Conservation (phyloP, 2,888 invertebrate species). For the Temnothorax ravouxi region DNA sequence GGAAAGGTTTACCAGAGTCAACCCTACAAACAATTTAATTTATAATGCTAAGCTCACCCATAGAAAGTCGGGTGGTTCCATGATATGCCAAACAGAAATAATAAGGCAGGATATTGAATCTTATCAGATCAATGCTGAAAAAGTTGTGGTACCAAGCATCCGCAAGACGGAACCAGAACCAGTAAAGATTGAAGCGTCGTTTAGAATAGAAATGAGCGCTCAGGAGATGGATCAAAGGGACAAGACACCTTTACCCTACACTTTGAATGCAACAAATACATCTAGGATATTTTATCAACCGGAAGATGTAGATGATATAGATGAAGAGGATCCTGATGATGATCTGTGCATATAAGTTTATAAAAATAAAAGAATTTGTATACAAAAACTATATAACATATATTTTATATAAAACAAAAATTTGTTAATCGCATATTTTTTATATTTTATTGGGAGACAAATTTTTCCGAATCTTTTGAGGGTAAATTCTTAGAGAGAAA, state of each 20-base stretch:
- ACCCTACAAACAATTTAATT: constrained; percentile 64
- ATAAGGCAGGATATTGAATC: constrained; percentile 78
- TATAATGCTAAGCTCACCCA: constrained; percentile 76
- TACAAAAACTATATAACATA: neutral
- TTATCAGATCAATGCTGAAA: constrained; percentile 76
- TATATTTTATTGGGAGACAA: too few species aligned
- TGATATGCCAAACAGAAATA: constrained; percentile 75
- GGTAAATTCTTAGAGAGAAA: too few species aligned
- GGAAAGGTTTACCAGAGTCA: constrained; percentile 58
- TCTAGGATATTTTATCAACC: constrained; percentile 91
- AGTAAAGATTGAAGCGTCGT: constrained; percentile 72
- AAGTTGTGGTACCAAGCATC: constrained; percentile 39
- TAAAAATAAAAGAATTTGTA: neutral
- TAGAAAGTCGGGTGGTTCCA: constrained; percentile 79
- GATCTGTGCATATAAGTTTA: constrained; percentile 90
- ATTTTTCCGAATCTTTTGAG: too few species aligned
- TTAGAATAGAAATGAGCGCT: constrained; percentile 82
- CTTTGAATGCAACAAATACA: constrained; percentile 66
- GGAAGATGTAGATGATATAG: constrained; percentile 93
- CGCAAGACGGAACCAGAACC: constrained; percentile 43
- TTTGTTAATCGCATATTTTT: neutral
- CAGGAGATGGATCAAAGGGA: constrained; percentile 82
- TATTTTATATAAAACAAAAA: constrained; percentile 20
- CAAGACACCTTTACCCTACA: constrained; percentile 82
- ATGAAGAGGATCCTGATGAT: constrained; percentile 95